Base-by-base conservation (phyloP, 1,140 invertebrate genomes). In the Heliconius eleuchia region DNA sequence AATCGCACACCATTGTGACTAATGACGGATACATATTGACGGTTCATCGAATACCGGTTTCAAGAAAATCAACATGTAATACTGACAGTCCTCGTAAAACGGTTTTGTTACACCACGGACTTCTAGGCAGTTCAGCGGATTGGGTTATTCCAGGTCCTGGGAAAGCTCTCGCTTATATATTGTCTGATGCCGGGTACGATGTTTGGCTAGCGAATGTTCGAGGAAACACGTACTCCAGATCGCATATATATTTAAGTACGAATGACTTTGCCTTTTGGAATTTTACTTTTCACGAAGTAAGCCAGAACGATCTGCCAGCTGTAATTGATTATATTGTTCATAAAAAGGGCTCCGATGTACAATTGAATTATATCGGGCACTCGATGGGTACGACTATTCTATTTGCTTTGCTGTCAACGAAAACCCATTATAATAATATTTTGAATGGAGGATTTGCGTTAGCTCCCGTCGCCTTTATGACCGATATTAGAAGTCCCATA, bases 51-150 rank as follows among this genome's bases (percentile, higher is more conserved):
- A 97, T 98, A 83, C 96, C 96, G 2, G 87, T 89, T 85, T 92
- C 90, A 57, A 93, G 88, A 76, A 84, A 92, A 3, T 46, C 89
- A 16, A 73, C 85, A 4, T 27, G 60, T 4, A 57, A 83, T 3
- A 78, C 82, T 83, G 71, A 73, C 9, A 82, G 71, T 16, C 81
- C 86, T 11, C 81, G 85, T 27, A 93, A 94, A 80, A 95, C 95
- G 9, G 96, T 97, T 8, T 95, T 97, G 13, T 87, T 98, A 0
- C 97, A 98, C 86, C 98, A 98, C 89, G 98, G 97, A 0, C 92
- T 98, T 8, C 89, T 98, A 0, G 96, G 96, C 11, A 97, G 96
- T 85, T 97, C 97, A 2, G 95, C 96, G 0, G 97, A 97, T 88
- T 98, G 96, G 96, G 94, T 98, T 18, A 91, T 97, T 4, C 95